Conservation (phyloP, 2,797 vertebrate species). For the Acanthiza pusilla region DNA sequence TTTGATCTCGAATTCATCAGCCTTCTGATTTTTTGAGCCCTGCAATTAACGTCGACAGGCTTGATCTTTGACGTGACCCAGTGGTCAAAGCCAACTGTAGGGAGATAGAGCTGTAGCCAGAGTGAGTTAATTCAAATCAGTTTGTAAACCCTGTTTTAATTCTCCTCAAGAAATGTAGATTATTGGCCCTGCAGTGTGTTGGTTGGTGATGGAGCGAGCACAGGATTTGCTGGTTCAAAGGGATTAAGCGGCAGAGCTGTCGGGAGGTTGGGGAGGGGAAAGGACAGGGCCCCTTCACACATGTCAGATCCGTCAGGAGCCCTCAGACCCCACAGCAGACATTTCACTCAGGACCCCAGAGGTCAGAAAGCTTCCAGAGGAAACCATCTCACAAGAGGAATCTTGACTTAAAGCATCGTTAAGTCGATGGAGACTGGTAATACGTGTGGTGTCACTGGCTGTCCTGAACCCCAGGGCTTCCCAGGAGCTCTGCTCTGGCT, state of each 20-base stretch:
- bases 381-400: background rate
- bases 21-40: background rate
- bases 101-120: background rate
- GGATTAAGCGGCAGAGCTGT: background rate
- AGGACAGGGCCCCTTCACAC: background rate
- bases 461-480: background rate
- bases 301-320: background rate
- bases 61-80: background rate
- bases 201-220: background rate
- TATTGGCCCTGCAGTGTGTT: background rate
- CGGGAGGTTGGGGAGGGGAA: background rate
- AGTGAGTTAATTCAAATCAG: background rate
- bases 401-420: background rate
- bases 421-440: background rate
- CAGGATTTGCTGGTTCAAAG: background rate
- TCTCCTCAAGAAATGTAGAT: background rate
- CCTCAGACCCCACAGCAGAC: background rate
- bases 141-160: background rate
- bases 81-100: background rate
- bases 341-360: background rate
- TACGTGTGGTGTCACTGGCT: rapidly evolving
- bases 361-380: background rate
- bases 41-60: background rate
- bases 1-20: slow-evolving; percentile 36
- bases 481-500: background rate